Percentiles rank a stretch among this genome's conserved stretches.
phyloP scores from a whole-genome alignment of 2,888 invertebrate genomes.

The Leptothorax acervorum region DNA sequence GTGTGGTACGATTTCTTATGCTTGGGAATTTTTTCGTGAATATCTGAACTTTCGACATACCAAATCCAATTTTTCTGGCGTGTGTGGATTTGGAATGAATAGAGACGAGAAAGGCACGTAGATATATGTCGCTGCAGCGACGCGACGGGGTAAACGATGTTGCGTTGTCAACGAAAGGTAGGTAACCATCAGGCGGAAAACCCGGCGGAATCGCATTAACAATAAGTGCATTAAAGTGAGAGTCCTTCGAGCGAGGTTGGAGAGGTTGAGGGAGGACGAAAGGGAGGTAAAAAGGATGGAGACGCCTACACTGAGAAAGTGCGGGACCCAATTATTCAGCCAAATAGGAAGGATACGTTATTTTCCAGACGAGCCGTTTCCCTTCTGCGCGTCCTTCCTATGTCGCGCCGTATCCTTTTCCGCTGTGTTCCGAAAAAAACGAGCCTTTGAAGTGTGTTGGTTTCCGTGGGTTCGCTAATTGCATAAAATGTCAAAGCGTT shows the following conservation, averaged over 20 bases:
- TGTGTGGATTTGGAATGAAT: slow-evolving; percentile 11
- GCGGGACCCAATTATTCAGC: slow-evolving; percentile 78
- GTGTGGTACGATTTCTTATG: slow-evolving; percentile 40
- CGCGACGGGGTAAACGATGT: slow-evolving; percentile 71
- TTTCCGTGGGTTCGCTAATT: slow-evolving; percentile 58
- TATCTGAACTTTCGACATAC: slow-evolving; percentile 31
- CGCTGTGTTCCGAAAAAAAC: slow-evolving; percentile 39
- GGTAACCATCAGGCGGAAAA: slow-evolving; percentile 78
- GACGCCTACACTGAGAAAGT: slow-evolving; percentile 67
- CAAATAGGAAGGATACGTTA: slow-evolving; percentile 73
- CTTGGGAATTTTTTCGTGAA: slow-evolving; percentile 41
- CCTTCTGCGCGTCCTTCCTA: slow-evolving; percentile 37
- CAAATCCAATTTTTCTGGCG: slow-evolving; percentile 62
- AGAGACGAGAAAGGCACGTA: slow-evolving; percentile 46
- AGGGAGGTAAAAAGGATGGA: slow-evolving; percentile 46
- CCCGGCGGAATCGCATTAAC: slow-evolving; percentile 79
- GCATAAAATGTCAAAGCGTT: slow-evolving; percentile 64
- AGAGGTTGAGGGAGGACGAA: not conserved
- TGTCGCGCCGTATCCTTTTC: slow-evolving; percentile 38
- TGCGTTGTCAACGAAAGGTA: slow-evolving; percentile 76
- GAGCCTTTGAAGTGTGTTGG: slow-evolving; percentile 57
- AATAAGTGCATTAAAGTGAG: slow-evolving; percentile 78
- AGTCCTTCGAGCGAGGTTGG: slow-evolving; percentile 66
- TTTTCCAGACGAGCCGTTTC: slow-evolving; percentile 70
- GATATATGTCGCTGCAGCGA: slow-evolving; percentile 13